Conservation (phyloP, 2,797 vertebrate species). For the Helarctos malayanus region DNA sequence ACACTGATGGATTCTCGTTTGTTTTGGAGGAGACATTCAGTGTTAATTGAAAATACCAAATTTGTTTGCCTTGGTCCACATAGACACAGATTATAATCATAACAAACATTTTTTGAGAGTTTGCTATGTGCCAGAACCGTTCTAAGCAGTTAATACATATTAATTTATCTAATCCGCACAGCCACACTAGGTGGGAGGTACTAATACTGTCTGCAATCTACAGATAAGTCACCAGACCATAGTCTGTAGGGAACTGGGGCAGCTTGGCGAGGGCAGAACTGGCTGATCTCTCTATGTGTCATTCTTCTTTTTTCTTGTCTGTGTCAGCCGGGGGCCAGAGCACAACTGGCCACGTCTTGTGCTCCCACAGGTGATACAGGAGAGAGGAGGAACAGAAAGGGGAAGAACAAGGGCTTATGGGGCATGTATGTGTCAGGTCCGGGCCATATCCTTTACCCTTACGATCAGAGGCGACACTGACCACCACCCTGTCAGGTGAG, state of each 20-base stretch:
- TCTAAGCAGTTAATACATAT: neutral
- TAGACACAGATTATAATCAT: constrained; percentile 16
- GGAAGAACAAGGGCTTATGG: neutral
- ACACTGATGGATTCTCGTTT: neutral
- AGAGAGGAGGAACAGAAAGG: neutral
- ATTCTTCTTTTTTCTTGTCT: neutral
- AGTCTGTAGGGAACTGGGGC: neutral
- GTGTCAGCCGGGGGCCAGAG: neutral
- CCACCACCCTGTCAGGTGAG: neutral
- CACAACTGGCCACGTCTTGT: neutral
- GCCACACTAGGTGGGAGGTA: neutral
- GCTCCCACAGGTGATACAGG: neutral
- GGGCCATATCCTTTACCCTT: neutral
- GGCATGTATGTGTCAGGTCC: too few relatives aligned
- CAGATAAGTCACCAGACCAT: neutral
- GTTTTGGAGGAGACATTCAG: neutral
- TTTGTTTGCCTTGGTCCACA: constrained; percentile 25
- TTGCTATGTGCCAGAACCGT: constrained; percentile 24
- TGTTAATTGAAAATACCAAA: neutral
- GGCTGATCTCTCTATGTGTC: neutral
- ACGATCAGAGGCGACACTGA: neutral
- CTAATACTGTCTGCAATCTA: neutral
- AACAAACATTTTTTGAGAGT: constrained; percentile 21
- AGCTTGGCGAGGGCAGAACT: neutral
- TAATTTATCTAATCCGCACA: neutral